A percentile compares a stretch with the other conserved stretches of the same genome.
Evolutionary conservation across 1,140 invertebrate genomes (phyloP).

Genomic region (Hylyphantes graminicola): DNA sequence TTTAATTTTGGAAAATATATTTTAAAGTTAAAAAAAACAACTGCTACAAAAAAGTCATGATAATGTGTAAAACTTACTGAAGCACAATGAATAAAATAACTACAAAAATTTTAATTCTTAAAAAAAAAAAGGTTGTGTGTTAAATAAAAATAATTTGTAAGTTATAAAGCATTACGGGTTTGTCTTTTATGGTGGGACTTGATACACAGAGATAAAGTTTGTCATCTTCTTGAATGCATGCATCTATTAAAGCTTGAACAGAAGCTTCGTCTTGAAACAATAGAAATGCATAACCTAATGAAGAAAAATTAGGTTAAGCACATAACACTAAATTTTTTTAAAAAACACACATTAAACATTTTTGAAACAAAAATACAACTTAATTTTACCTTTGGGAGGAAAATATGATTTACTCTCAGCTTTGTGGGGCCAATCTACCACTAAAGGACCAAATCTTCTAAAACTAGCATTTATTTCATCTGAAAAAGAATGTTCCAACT

Average conservation of each 20-base stretch:
- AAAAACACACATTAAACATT: background rate
- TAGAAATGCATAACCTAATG: constrained; percentile 75
- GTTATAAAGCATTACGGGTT: constrained; percentile 74
- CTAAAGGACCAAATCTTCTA: constrained; percentile 93
- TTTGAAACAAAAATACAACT: background rate
- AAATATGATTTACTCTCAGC: constrained; percentile 99
- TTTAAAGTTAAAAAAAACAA: background rate
- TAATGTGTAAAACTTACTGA: background rate
- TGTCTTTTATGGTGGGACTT: constrained; percentile 98
- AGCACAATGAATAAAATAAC: background rate
- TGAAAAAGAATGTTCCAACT: background rate
- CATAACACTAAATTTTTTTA: background rate
- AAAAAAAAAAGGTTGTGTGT: background rate
- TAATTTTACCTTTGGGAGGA: constrained; percentile 82
- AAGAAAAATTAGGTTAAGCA: constrained; percentile 4
- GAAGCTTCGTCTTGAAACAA: constrained; percentile 92
- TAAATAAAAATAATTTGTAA: background rate
- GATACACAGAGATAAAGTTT: constrained; percentile 98
- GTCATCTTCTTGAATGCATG: constrained; percentile 97
- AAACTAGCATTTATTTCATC: constrained; percentile 99
- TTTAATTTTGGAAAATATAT: background rate
- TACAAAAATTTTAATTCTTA: too few relatives aligned
- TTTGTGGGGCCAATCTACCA: constrained; percentile 99
- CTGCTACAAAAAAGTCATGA: background rate
- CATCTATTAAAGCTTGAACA: constrained; percentile 96